Base-by-base conservation (phyloP, 2,113 vertebrate species). In the Rhinichthys klamathensis region DNA sequence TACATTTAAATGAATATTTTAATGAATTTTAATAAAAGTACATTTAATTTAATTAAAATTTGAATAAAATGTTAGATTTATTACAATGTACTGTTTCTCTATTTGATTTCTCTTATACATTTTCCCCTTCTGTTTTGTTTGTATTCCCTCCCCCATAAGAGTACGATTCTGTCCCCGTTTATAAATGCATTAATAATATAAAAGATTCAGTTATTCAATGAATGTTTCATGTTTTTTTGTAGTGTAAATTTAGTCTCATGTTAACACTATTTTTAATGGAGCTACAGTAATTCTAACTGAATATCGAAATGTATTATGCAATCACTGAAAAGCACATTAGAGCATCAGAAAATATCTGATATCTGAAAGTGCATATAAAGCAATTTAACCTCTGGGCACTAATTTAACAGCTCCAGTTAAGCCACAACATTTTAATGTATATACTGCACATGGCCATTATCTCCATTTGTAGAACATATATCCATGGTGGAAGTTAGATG, bases 311-410 rank as follows among this genome's bases (percentile, higher is more conserved):
- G 15, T 69, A 27, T 46, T 41, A 63, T 56, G 25, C 27, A 18
- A 51, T 73, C n/a, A 58, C 51, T 82, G 61, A 38, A 30, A 88
- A 69, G 65, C 41, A 46, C 49, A 58, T 67, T 38, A 65, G 65
- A 79, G 60, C 77, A 84, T 49, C 41, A 81, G 41, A 72, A 82
- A 69, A 70, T 56, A 84, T 85, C 56, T 46, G 49, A 84, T 84
- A n/a, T 51, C 4, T 70, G 67, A 70, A 85, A 88, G 78, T 80
- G 61, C 60, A 83, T 74, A 54, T 54, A 67, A 49, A 85, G 72
- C 87, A 69, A 77, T 73, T 74, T 88, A 82, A 69, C 63, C 6
- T 38, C 60, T 25, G 32, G 9, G 30, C 72, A 84, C 13, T 70
- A 81, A 82, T 75, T 60, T 51, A 67, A 41, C 69, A 72, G 21